Base-by-base conservation (phyloP, 2,888 invertebrate species). In the Neria commutata region DNA sequence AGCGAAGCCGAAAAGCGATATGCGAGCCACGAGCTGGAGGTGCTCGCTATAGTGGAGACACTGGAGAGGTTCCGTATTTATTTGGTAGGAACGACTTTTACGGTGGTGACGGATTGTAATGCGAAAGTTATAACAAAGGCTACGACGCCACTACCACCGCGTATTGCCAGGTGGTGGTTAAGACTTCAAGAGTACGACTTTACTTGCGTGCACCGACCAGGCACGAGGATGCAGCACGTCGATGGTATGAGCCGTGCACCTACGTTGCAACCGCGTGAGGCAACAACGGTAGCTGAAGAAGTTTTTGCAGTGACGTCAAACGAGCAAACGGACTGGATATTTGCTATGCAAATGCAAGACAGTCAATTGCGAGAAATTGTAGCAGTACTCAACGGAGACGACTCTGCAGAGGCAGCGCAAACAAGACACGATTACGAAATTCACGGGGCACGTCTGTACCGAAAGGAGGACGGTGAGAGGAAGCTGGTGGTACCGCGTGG, bases 21-120 rank as follows among this genome's bases (percentile, higher is more conserved):
- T 58, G 72, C 74, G 19, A 73, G 73, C 1, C 74, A 77, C 23
- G 81, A 83, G 23, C 56, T 78, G n/a, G 81, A 80, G 59, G 72
- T 69, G 0, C 60, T 81, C 4, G 79, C 80, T 0, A 71, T 73
- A 37, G 74, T 67, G 0, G 67, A 61, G 29, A 66, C 72, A 0
- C 40, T 79, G 26, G 58, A 64, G 11, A 66, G 75, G 45, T 79
- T 81, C 60, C 54, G 77, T 29, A 65, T 71, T 0, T 81, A 79
- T 34, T 29, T 81, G 0, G 61, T 73, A 10, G 78, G 78, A 1
- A 66, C 58, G 19, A 17, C 16, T 0, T 74, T 78, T 33, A 60
- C 54, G 1, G 66, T 80, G 5, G 54, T 73, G 3, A 79, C 77
- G 0, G 77, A 81, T 60, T 75, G 75, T 50, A 67, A 70, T 8